Percentiles rank a stretch among this genome's conserved stretches.
phyloP scores from a whole-genome alignment of 2,113 vertebrate genomes.

The Oncorhynchus nerka region DNA sequence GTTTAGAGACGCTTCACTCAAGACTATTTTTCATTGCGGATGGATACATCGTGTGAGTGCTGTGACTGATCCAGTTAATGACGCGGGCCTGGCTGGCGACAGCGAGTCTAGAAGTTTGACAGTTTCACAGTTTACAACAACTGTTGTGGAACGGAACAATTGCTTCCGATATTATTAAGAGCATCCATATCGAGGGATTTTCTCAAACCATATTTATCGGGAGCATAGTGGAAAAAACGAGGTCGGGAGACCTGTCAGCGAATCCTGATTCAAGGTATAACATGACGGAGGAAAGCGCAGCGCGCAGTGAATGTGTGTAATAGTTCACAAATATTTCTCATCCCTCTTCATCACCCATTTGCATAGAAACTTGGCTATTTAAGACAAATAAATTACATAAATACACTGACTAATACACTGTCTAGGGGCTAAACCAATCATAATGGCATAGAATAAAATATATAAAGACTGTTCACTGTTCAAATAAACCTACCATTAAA shows the following conservation, averaged over 20 bases:
- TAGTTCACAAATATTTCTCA: too few species aligned
- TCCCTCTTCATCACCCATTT: too few species aligned
- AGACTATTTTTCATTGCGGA: conserved; percentile 65
- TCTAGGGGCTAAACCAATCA: too few species aligned
- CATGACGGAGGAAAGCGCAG: too few species aligned
- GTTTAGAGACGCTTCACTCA: conserved; percentile 19
- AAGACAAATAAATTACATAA: too few species aligned
- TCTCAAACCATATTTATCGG: conserved; percentile 10
- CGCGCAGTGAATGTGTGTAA: too few species aligned
- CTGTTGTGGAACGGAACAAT: conserved; percentile 74
- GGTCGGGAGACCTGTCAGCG: neutral
- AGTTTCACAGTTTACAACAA: conserved; percentile 83
- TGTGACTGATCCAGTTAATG: conserved; percentile 78
- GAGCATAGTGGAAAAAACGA: neutral
- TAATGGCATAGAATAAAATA: too few species aligned
- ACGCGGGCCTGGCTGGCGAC: conserved; percentile 81
- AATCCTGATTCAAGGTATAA: too few species aligned
- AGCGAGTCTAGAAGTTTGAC: conserved; percentile 83
- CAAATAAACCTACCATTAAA: too few species aligned
- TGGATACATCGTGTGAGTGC: conserved; percentile 73
- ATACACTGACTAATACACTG: too few species aligned
- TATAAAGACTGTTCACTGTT: too few species aligned
- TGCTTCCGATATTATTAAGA: conserved; percentile 52
- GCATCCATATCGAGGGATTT: conserved; percentile 37
- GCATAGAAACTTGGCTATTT: too few species aligned